Evolutionary conservation across 2,797 vertebrate genomes (phyloP).

Genomic region (Lateolabrax maculatus): DNA sequence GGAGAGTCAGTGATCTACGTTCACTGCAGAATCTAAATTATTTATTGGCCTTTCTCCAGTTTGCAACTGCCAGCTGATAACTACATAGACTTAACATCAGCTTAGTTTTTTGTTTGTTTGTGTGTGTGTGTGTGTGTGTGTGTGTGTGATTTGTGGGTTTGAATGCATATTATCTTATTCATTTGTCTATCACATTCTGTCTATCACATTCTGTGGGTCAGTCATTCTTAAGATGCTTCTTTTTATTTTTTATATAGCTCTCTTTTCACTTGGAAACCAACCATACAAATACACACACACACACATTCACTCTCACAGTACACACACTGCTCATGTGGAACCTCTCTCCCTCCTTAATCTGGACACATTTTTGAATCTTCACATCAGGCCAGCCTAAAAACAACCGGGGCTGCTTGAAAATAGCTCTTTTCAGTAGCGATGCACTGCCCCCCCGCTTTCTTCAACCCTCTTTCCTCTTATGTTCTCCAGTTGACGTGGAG

Average conservation of each 20-base stretch:
- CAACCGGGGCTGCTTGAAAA: conserved; percentile 38
- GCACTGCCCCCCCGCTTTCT: background rate
- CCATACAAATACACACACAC: background rate
- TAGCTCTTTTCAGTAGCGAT: conserved; percentile 13
- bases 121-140: conserved; percentile 3
- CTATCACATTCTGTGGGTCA: background rate
- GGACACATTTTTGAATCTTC: conserved; percentile 36
- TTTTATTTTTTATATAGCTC: background rate
- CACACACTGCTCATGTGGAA: conserved; percentile 3
- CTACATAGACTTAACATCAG: conserved; percentile 51
- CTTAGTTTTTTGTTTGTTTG: conserved; percentile 7
- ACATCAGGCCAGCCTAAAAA: conserved; percentile 48
- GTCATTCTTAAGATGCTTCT: background rate
- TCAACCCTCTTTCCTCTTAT: background rate
- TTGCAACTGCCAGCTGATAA: conserved; percentile 74
- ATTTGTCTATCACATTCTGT: conserved; percentile 19
- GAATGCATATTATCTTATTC: background rate
- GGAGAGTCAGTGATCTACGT: conserved; percentile 76
- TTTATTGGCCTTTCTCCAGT: conserved; percentile 79
- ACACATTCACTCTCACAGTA: background rate
- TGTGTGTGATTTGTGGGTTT: background rate
- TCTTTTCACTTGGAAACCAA: conserved; percentile 15
- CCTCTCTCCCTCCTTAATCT: background rate
- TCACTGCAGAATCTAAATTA: conserved; percentile 86
- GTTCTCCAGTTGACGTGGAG: conserved; percentile 14